A percentile compares a stretch with the other conserved stretches of the same genome.
These are phyloP conservation scores for Tamandua tetradactyla DNA, from an alignment of 2,797 vertebrate genomes.

Conservation along the genomic window DNA sequence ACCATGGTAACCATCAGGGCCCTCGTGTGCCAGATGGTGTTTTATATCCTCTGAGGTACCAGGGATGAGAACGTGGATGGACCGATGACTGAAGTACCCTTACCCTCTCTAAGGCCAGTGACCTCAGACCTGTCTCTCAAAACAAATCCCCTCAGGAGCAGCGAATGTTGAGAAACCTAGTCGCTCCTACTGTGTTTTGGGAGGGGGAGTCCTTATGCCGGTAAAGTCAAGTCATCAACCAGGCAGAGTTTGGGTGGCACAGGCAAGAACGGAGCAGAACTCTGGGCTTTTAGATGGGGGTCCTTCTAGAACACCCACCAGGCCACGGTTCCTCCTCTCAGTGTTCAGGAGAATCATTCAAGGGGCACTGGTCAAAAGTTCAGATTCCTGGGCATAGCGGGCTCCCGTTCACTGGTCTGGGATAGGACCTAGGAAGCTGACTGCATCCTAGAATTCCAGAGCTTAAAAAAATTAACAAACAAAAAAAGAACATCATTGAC, in stretches of 20 bases:
- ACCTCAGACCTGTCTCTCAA: not conserved
- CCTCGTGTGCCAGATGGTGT: constrained; percentile 36
- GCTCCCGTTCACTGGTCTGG: not conserved
- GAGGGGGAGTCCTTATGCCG: not conserved
- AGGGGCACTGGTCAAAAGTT: not conserved
- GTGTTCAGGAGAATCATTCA: not conserved
- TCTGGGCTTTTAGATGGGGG: too few species aligned
- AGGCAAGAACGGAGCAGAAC: not conserved
- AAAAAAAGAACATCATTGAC: not conserved
- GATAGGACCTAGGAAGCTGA: not conserved
- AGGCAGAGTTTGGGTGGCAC: not conserved
- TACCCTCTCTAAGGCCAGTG: not conserved
- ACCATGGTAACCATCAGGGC: constrained; percentile 68
- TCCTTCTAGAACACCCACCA: not conserved
- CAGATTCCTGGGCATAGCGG: not conserved
- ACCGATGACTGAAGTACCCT: not conserved
- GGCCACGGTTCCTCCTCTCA: not conserved
- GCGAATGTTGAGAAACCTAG: not conserved
- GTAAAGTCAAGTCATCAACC: not conserved
- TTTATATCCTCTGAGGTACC: constrained; percentile 35
- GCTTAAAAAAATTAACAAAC: not conserved
- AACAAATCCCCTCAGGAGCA: not conserved
- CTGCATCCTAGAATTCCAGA: not conserved
- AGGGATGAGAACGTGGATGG: not conserved
- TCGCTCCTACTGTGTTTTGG: not conserved